Evolutionary conservation across 1,140 invertebrate genomes (phyloP).

Genomic region (Pogonomyrmex barbatus): DNA sequence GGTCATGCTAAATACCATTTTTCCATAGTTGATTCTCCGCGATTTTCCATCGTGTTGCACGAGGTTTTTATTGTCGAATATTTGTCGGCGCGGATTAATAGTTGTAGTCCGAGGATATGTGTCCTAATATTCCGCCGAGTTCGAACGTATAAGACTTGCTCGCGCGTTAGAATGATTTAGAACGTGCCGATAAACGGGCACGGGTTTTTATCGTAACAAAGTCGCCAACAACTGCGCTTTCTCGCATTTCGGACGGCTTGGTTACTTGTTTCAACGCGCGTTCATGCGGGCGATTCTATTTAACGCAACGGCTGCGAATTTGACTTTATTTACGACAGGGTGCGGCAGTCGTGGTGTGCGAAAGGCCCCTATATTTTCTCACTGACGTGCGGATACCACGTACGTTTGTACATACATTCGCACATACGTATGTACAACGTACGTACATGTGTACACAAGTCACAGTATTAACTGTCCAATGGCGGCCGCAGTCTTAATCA

Average conservation of each 20-base stretch:
- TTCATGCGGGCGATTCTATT: constrained; percentile 41
- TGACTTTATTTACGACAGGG: constrained; percentile 67
- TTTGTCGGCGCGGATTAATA: constrained; percentile 48
- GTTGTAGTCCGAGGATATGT: constrained; percentile 10
- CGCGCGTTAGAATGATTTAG: constrained; percentile 50
- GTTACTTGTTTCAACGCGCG: neutral
- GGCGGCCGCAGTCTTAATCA: constrained; percentile 75
- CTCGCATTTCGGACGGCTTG: neutral
- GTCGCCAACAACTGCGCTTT: constrained; percentile 27
- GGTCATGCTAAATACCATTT: neutral
- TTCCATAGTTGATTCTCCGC: constrained; percentile 21
- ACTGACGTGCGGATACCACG: constrained; percentile 23
- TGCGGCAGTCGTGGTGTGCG: constrained; percentile 15
- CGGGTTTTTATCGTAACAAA: constrained; percentile 27
- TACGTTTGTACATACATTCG: constrained; percentile 10
- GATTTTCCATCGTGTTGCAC: constrained; percentile 14
- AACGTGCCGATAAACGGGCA: constrained; percentile 33
- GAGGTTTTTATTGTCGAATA: constrained; percentile 49
- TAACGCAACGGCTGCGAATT: constrained; percentile 47
- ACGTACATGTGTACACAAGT: constrained; percentile 23
- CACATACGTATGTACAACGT: constrained; percentile 11
- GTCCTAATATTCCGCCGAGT: constrained; percentile 29
- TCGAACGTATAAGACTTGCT: neutral
- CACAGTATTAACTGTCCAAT: constrained; percentile 30
- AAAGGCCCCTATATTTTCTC: neutral